phyloP scores from a whole-genome alignment of 2,888 invertebrate species.

The Ferrisia virgata region DNA sequence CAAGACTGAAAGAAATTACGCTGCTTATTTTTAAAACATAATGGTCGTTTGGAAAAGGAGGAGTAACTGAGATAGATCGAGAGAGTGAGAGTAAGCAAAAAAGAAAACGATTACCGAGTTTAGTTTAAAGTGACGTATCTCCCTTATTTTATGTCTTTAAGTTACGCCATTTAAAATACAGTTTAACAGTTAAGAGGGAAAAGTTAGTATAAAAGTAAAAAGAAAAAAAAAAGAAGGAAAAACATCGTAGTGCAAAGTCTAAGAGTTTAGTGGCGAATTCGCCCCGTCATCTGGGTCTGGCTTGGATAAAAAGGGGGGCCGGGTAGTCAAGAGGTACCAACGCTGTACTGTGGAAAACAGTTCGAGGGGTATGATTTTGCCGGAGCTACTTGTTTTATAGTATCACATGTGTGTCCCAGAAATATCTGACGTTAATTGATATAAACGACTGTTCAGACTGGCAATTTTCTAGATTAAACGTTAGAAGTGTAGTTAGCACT shows the following conservation, averaged over 20 bases:
- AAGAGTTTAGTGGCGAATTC: constrained; percentile 27
- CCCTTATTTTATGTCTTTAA: constrained; percentile 41
- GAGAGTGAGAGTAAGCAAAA: too few species aligned
- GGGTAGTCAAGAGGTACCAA: too few species aligned
- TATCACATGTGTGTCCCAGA: constrained; percentile 50
- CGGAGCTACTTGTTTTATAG: constrained; percentile 44
- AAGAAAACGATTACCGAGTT: constrained; percentile 39
- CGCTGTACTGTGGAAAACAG: neutral
- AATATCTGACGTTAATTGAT: constrained; percentile 61
- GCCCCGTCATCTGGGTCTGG: neutral
- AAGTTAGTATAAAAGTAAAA: constrained; percentile 12
- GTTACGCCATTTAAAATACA: constrained; percentile 42
- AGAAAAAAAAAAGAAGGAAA: neutral
- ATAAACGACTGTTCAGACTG: constrained; percentile 58
- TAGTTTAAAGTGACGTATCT: constrained; percentile 42
- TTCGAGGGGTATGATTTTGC: constrained; percentile 21
- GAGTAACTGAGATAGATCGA: too few species aligned
- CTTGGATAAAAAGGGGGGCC: too few species aligned
- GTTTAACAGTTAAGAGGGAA: constrained; percentile 40
- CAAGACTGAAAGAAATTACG: neutral
- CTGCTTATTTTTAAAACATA: constrained; percentile 34
- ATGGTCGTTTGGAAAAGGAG: constrained; percentile 7
- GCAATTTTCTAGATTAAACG: constrained; percentile 67
- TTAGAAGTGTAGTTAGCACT: constrained; percentile 52
- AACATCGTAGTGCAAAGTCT: constrained; percentile 19